Evolutionary conservation across 2,113 vertebrate genomes (phyloP), one percentile per base, ranked within the genome.

Genomic region (Lycaon pictus): DNA sequence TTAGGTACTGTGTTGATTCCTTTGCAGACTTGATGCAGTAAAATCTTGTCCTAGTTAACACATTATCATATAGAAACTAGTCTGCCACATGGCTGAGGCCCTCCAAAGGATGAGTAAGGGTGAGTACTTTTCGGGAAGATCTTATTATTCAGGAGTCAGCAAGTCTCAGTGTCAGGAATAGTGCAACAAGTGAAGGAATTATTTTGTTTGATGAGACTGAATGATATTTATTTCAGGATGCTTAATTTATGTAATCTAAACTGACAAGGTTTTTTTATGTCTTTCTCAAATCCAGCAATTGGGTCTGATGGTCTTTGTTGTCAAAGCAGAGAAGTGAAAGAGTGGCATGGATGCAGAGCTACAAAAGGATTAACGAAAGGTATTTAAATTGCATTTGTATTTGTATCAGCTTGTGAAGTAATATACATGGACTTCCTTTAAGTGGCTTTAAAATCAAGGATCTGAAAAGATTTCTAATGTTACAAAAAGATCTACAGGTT

Each of bases 241-340:
- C 5, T 0, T 43, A 51, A 35, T 87, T 69, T 60, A 11, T 60
- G 20, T 48, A 48, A 17, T 56, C 27, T n/a, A 25, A 27, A 35
- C 29, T 94, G 15, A 97, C 2, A 0, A 3, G 2, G 17, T 81
- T 81, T 56, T 51, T 65, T 11, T 96, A 2, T 77, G 2, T 55
- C 95, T 15, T 90, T 88, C 29, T 94, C 15, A 71, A 81, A 96
- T 98, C 88, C 96, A 99, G 99, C 99, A 17, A 99, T 99, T 85
- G 99, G 99, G 56, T 97, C 99, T 0, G 99, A 99, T n/a, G 99
- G 99, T 35, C 76, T 99, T 63, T 99, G 99, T 94, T 99, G 99
- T 96, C 99, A 99, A 93, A 99, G 99, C 99, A 99, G 99, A 98
- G 99, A 99, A 98, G 98, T 99, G 87, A 99, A 99, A 98, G 99